These are phyloP conservation scores for Bradypodion pumilum DNA, from an alignment of 2,797 vertebrate genomes.

Conservation along the genomic window DNA sequence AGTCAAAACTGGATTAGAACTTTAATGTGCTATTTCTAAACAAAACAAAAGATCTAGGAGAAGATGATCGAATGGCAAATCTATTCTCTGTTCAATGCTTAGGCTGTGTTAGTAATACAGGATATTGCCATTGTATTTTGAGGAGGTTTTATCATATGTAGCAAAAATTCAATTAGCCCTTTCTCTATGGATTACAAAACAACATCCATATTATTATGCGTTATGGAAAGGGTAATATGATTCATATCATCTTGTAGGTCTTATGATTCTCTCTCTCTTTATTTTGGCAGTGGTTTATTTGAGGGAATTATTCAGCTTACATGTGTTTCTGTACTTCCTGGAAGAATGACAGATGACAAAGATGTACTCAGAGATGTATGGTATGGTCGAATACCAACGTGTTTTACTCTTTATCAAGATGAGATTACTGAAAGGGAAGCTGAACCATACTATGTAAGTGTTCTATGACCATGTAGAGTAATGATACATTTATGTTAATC, in stretches of 20 bases:
- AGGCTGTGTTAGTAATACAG: not conserved
- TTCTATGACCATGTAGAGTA: not conserved
- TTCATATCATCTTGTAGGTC: not conserved
- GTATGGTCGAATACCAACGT: conserved; percentile 96
- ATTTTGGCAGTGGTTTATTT: conserved; percentile 53
- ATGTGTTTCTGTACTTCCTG: conserved; percentile 82
- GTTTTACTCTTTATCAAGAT: conserved; percentile 94
- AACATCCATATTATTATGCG: accelerated
- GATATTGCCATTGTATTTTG: not conserved
- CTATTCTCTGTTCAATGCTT: not conserved
- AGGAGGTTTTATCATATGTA: not conserved
- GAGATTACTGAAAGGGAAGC: conserved; percentile 95
- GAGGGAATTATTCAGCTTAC: conserved; percentile 74
- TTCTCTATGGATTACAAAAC: not conserved
- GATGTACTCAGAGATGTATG: conserved; percentile 97
- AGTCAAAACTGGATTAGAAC: not conserved
- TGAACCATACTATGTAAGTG: conserved; percentile 95
- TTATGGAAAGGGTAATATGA: accelerated
- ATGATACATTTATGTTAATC: not conserved
- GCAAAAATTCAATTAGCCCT: not conserved
- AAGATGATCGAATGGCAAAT: not conserved
- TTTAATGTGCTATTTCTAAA: not conserved
- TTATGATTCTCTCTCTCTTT: conserved; percentile 40
- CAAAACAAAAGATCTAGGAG: not conserved
- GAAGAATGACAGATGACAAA: conserved; percentile 99